Evolutionary conservation across 2,797 vertebrate genomes (phyloP).

Genomic region (Hylomyscus alleni): DNA sequence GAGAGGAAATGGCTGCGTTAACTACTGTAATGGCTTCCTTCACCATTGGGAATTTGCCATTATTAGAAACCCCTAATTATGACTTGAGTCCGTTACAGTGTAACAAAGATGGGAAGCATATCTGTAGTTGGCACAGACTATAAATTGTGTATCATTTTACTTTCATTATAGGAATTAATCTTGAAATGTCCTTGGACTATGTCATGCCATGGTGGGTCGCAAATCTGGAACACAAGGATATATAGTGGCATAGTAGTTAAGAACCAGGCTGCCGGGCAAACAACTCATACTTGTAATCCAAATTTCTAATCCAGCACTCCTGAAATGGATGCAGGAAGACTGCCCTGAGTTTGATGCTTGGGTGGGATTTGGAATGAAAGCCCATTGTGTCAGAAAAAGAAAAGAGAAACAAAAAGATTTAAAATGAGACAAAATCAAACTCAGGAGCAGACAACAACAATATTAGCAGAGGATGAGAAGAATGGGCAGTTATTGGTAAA

Average conservation of each 20-base stretch:
- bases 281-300: background rate
- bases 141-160: background rate
- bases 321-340: background rate
- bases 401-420: background rate
- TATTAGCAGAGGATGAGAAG: background rate
- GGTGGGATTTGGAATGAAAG: background rate
- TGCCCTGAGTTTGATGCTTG: background rate
- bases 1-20: slow-evolving; percentile 81
- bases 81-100: background rate
- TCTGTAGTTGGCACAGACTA: slow-evolving; percentile 1
- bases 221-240: background rate
- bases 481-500: background rate
- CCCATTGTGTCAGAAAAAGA: background rate
- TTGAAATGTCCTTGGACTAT: slow-evolving; percentile 27
- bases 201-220: background rate
- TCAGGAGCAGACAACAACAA: background rate
- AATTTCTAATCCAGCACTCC: background rate
- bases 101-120: slow-evolving; percentile 51
- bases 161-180: background rate
- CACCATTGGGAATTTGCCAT: slow-evolving; percentile 72
- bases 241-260: background rate
- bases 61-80: slow-evolving; percentile 72
- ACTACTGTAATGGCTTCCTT: slow-evolving; percentile 83
- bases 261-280: background rate
- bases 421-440: background rate